Evolutionary conservation across 2,888 invertebrate genomes (phyloP), one percentile per base, ranked within the genome.

Genomic region (Iphiclides podalirius): DNA sequence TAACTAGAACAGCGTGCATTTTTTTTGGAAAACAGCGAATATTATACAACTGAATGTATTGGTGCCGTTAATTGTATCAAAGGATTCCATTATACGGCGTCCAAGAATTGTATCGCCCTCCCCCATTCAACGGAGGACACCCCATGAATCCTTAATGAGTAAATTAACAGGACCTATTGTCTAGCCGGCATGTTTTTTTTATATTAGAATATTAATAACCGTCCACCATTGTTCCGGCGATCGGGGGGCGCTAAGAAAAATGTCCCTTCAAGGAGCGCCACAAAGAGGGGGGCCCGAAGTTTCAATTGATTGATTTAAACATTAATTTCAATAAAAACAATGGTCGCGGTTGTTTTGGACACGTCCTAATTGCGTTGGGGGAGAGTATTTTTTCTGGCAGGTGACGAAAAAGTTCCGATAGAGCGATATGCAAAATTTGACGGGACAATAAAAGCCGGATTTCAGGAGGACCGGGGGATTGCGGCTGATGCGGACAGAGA

Each of bases 131-230:
- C 52, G 60, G 54, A 45, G 55, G 60, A 68, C 79, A 67, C 84
- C 83, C 87, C 75, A 79, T 82, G 86, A 85, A 87, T 87, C 66
- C 72, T 70, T 86, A 88, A 86, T 84, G 85, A 88, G 79, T 73
- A 79, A 86, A 88, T 88, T 88, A 88, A 88, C 84, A 83, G 75
- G 81, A 85, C 79, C 87, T 84, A 88, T 88, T 88, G 88, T 88
- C 79, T 79, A 71, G 74, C 66, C 63, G 61, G 72, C 67, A 66
- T 78, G 77, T 84, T 86, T 87, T 80, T 40, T 86, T 87, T 79
- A 73, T 74, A 77, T 77, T 67, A 68, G 77, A 86, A 86, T 86
- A 86, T 87, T 87, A 87, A 88, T 87, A 83, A 79, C 78, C 77
- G 75, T 74, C 72, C 70, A 31, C 73, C 66, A 82, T 85, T 86